Base-by-base conservation (phyloP, 2,888 invertebrate species). In the Copidosoma aretas region DNA sequence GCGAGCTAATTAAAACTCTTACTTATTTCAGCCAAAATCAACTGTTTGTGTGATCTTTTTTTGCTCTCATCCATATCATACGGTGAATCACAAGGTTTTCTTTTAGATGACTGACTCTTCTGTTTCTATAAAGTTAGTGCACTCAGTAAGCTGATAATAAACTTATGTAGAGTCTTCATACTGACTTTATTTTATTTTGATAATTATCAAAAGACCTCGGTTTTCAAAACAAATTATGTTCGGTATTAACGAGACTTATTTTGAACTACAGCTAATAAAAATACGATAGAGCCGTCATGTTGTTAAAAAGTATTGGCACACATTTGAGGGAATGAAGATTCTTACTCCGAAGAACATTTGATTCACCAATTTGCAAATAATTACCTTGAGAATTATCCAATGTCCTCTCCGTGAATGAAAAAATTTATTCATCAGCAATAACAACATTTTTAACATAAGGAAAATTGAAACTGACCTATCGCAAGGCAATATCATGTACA, bases 1-100 rank as follows among this genome's bases (percentile, higher is more conserved):
- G 41, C 41, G n/a, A 43, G 52, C 25, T 60, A 60, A 51, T 60
- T 52, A 52, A 51, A 39, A 52, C 17, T 32, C 8, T 32, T 8
- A 32, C 12, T 15, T 15, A 53, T 53, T 61, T 53, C 17, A 21
- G 39, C 19, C 53, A 24, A 54, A 53, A 53, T 41, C 5, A 53
- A 17, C 53, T 60, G 4, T 51, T 19, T 8, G 32, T 8, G 32
- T 8, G 32, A 5, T 32, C 8, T 32, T 51, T 51, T n/a, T 14
- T 49, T 59, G 49, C 49, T 60, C 46, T 60, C 51, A 19, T 59
- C 17, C 43, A 8, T 32, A 8, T 32, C 32, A 3, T 32, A 8
- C 8, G 12, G 43, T 46, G 43, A 46, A 46, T 46, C 43, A 46
- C 43, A 17, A 46, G 43, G 1, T 14, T 17, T 46, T 17, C 15